phyloP scores from a whole-genome alignment of 1,140 invertebrate species.

The Drosophila pallidifrons region DNA sequence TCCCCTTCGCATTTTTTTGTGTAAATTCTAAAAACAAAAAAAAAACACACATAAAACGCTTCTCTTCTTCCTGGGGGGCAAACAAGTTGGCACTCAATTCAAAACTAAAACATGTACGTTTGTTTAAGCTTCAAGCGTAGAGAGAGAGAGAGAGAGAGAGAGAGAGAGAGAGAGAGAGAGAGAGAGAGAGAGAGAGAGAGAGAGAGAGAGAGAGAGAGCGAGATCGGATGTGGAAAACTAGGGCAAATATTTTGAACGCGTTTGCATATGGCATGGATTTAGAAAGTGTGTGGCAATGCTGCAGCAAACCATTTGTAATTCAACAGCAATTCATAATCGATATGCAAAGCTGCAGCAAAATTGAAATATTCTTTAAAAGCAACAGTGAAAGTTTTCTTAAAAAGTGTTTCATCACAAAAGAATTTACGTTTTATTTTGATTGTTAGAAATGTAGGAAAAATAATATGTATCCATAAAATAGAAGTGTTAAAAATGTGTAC shows the following conservation, averaged over 20 bases:
- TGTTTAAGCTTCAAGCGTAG: constrained; percentile 3
- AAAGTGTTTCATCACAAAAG: no score
- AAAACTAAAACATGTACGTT: constrained; percentile 6
- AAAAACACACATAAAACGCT: not conserved
- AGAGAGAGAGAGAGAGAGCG: no score
- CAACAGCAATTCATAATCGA: constrained; percentile 10
- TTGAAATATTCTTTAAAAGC: not conserved
- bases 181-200: no score
- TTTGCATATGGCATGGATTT: constrained; percentile 6
- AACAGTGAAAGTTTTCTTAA: no score
- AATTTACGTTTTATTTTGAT: not conserved
- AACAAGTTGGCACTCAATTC: constrained; percentile 5
- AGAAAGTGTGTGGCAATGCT: not conserved
- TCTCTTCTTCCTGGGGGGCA: not conserved
- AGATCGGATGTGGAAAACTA: constrained; percentile 7
- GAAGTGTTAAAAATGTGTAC: not conserved
- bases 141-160: no score
- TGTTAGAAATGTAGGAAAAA: not conserved
- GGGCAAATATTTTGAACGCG: constrained; percentile 14
- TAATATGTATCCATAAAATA: no score
- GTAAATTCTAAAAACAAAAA: constrained; percentile 2
- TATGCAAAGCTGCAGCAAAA: not conserved
- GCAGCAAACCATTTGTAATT: constrained; percentile 6
- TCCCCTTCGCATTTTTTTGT: not conserved
- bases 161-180: no score